Evolutionary conservation across 2,113 vertebrate genomes (phyloP), one percentile per base, ranked within the genome.

Genomic region (Corydoras maculifer): DNA sequence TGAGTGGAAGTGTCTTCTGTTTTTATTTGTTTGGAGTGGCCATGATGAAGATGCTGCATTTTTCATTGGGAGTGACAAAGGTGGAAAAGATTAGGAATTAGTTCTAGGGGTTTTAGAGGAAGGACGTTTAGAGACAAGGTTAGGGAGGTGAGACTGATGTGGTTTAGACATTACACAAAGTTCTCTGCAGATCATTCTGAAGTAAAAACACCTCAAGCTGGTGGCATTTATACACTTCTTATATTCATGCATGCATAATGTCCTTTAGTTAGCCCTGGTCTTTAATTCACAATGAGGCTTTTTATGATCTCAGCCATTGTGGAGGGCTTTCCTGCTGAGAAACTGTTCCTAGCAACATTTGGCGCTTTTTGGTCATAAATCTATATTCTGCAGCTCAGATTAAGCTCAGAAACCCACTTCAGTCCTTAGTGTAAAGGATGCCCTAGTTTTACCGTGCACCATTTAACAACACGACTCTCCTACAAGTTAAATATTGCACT

Each of bases 231-330:
- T 14, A 53, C 10, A 53, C 51, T 14, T 12, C 10, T 8, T 10
- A 53, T 53, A 53, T 53, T 8, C 51, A 53, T 53, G 11, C 2
- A 53, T 53, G 51, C 51, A 53, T 14, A 53, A 10, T 3, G 9
- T 14, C 51, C 51, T 6, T 10, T 10, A 53, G 9, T 53, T 10
- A 9, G 12, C 50, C 31, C 69, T 73, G 70, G 29, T 59, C 59
- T 77, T 74, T 63, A 61, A n/a, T 53, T 61, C 64, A 14, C 49
- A 72, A 51, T 11, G 15, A 48, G 66, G 13, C 50, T 66, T 51
- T 3, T 14, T 2, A 14, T 53, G 51, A 53, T 53, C 51, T 12
- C 51, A 3, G 51, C 13, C 9, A 14, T 3, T 10, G 51, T 53
- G 51, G 3, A 12, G 7, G 35, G 35, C 35, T 43, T 43, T 43